Evolutionary conservation across 2,888 invertebrate species (phyloP).

Genomic region (Adela reaumurella): DNA sequence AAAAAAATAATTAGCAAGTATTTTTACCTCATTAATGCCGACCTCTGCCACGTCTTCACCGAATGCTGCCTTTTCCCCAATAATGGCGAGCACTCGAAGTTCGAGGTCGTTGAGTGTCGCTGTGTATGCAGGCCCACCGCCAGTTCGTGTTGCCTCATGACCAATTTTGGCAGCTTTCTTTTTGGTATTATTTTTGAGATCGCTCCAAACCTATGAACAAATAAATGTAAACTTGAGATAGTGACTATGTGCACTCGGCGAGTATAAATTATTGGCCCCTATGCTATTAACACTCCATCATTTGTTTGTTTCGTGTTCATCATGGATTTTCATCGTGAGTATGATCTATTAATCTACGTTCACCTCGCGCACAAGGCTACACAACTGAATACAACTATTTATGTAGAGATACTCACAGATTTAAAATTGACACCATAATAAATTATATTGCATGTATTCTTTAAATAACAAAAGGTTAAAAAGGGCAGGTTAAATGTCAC

Average conservation of each 20-base stretch:
- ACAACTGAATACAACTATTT: too few species aligned
- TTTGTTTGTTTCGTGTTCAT: too few species aligned
- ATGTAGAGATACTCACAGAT: too few species aligned
- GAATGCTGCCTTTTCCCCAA: slow-evolving; percentile 1
- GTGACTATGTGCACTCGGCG: background rate
- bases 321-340: too few species aligned
- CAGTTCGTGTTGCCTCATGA: background rate
- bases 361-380: too few species aligned
- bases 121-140: slow-evolving; percentile 1
- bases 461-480: too few species aligned
- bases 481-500: too few species aligned
- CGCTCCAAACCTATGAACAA: slow-evolving; percentile 2
- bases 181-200: slow-evolving; percentile 3
- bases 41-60: slow-evolving; percentile 1
- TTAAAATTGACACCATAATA: too few species aligned
- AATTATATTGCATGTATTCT: too few species aligned
- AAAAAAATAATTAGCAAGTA: background rate
- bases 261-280: too few species aligned
- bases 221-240: background rate
- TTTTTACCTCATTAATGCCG: background rate
- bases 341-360: too few species aligned
- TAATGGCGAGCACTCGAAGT: background rate
- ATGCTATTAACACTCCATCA: too few species aligned
- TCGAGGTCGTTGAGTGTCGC: background rate
- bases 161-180: slow-evolving; percentile 1